Evolutionary conservation across 2,113 vertebrate species (phyloP), one percentile per base, ranked within the genome.

Genomic region (Paracanthobrama guichenoti): DNA sequence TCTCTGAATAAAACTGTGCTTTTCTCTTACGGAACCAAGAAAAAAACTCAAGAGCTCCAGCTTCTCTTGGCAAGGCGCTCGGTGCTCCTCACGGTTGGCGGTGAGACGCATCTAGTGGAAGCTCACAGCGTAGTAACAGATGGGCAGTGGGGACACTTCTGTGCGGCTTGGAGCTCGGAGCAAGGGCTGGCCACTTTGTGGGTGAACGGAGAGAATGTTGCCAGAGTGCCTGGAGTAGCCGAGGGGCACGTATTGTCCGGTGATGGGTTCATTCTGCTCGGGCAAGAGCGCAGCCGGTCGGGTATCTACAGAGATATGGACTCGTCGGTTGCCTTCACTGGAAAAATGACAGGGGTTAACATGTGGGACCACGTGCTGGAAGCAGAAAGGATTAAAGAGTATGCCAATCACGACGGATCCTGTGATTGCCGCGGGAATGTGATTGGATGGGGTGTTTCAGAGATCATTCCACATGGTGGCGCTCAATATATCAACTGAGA

Each of bases 291-390:
- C 28, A 83, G 82, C 55, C 53, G 55, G 12, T 28, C 94, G 0
- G 95, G 96, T 3, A 90, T 92, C 22, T 91, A 93, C 7, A 88
- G 2, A 59, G 94, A 95, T 7, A 96, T 97, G 18, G 93, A 98
- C 0, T 92, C 95, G 50, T 90, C 94, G 2, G 88, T 97, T 75
- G 96, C 96, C 14, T 99, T 98, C 82, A 92, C 94, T 0, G 98
- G 97, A 59, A 97, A 95, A 89, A 92, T 98, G 91, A 97, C 97
- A 0, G 97, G 95, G 28, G 96, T 99, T 85, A 98, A 99, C 89
- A 83, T 97, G 91, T 99, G 98, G 97, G 94, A 97, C 90, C 86
- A 85, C 1, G 94, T 96, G 78, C 95, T 98, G 85, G 91, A 92
- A 0, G 79, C 89, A 1, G 83, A 93, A 1, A 94, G 96, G 90